phyloP scores from a whole-genome alignment of 1,140 invertebrate genomes.

The Drosophila ironensis region DNA sequence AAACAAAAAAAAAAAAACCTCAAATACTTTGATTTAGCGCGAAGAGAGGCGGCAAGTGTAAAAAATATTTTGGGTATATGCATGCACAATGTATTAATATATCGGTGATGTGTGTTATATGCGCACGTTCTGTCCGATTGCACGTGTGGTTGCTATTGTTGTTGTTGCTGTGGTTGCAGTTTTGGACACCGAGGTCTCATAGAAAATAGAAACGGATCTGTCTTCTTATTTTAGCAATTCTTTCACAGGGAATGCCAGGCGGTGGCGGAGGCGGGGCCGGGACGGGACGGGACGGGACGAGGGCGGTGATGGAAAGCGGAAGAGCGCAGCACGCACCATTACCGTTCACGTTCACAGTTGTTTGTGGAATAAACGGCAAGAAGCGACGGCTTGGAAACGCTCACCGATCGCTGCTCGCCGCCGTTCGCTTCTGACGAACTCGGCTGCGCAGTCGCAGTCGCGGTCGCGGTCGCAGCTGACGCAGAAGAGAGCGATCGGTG shows the following conservation, averaged over 20 bases:
- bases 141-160: conserved; percentile 26
- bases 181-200: no score
- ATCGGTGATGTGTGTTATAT: no score
- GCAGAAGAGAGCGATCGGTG: not conserved
- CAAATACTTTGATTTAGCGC: not conserved
- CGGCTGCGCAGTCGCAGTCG: conserved; percentile 46
- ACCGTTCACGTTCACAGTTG: conserved; percentile 76
- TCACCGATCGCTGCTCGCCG: conserved; percentile 14
- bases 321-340: conserved; percentile 54
- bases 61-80: no score
- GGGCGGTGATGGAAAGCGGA: not conserved
- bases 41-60: no score
- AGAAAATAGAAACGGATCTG: no score
- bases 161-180: conserved; percentile 8
- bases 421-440: no score
- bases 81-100: no score
- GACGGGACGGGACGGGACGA: not conserved
- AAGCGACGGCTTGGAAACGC: conserved; percentile 25
- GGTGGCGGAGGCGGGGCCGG: not conserved
- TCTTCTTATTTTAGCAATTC: not conserved
- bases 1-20: not conserved
- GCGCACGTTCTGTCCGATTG: conserved; percentile 55
- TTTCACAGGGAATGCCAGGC: conserved; percentile 3
- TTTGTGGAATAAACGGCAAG: conserved; percentile 41
- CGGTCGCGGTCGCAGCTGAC: conserved; percentile 11